Evolutionary conservation across 1,140 invertebrate genomes (phyloP).

Genomic region (Phenacoccus solenopsis): DNA sequence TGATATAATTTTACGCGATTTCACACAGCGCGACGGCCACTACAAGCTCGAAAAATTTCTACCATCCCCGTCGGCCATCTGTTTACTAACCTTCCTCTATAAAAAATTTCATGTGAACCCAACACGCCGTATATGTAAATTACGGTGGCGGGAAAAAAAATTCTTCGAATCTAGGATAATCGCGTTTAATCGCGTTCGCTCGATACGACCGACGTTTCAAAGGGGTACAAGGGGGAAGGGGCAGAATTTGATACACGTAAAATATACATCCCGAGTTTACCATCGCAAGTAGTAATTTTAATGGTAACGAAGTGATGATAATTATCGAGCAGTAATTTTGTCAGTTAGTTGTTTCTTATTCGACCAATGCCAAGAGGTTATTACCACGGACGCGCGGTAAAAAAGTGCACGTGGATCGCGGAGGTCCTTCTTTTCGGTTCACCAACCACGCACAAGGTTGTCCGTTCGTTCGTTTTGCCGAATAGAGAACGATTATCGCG

Average conservation of each 20-base stretch:
- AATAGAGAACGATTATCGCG: conserved; percentile 7
- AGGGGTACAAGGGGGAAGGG: too few relatives aligned
- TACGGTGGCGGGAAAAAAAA: too few relatives aligned
- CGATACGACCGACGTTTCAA: too few relatives aligned
- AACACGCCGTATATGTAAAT: too few relatives aligned
- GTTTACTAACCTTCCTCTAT: neutral
- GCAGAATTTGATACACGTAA: too few relatives aligned
- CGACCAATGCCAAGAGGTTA: conserved; percentile 15
- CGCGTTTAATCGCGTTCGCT: too few relatives aligned
- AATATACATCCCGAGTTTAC: too few relatives aligned
- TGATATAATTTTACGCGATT: too few relatives aligned
- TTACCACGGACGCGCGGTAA: neutral
- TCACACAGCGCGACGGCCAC: too few relatives aligned
- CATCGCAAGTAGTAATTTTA: neutral
- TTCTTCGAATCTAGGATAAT: too few relatives aligned
- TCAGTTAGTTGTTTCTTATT: conserved; percentile 1
- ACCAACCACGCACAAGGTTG: conserved; percentile 15
- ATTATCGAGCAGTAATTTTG: neutral
- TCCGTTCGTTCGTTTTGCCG: neutral
- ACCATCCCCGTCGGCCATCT: too few relatives aligned
- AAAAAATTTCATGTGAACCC: neutral
- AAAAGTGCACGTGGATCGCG: neutral
- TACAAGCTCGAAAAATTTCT: neutral
- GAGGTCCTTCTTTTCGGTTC: conserved; percentile 14
- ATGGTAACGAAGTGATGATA: neutral